phyloP scores from a whole-genome alignment of 2,113 vertebrate species.

The Nothocercus julius region DNA sequence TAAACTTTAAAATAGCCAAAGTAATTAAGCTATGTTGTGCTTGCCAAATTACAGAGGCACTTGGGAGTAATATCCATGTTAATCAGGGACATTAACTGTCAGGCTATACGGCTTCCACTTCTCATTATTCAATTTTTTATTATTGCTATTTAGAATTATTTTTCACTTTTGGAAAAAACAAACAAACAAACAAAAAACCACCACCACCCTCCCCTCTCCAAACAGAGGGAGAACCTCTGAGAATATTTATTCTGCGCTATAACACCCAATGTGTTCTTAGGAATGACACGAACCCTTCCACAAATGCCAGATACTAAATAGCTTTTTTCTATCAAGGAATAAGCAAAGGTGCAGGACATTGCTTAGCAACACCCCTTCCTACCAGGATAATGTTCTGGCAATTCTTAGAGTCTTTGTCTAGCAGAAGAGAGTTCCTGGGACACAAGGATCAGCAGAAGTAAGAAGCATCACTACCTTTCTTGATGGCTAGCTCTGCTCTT shows the following conservation, averaged over 20 bases:
- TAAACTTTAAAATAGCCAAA: constrained; percentile 5
- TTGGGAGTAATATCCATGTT: background rate
- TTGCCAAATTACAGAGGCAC: background rate
- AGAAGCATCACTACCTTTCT: background rate
- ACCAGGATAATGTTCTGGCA: background rate
- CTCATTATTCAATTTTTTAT: background rate
- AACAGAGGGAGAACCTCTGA: background rate
- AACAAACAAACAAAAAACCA: background rate
- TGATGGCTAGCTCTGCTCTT: background rate
- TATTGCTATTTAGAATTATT: background rate
- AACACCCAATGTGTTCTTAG: background rate
- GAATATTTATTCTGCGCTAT: background rate
- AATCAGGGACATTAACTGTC: constrained; percentile 2
- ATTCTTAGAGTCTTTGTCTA: background rate
- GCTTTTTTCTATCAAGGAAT: background rate
- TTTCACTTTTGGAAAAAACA: background rate
- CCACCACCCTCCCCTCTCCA: background rate
- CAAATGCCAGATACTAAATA: background rate
- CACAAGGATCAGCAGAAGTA: background rate
- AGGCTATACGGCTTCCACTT: background rate
- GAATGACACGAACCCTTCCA: background rate
- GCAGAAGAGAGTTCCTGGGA: background rate
- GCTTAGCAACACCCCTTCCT: background rate
- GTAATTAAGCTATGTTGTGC: background rate
- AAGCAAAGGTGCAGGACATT: constrained; percentile 1